Evolutionary conservation across 1,140 invertebrate genomes (phyloP).

Genomic region (Dendroctonus valens): DNA sequence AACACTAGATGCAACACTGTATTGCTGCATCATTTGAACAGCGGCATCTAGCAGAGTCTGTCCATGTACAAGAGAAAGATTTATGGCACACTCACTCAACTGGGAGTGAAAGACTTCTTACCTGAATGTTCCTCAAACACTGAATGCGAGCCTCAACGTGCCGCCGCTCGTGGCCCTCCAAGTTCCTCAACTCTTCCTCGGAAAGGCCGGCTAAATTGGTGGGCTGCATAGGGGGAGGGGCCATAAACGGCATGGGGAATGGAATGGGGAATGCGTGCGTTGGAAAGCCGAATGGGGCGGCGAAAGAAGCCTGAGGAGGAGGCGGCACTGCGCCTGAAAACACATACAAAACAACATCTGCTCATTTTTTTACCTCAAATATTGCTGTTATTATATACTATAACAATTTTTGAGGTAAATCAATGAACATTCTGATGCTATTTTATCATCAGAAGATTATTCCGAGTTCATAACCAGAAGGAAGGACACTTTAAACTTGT

Average conservation of each 20-base stretch:
- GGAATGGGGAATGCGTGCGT: constrained; percentile 61
- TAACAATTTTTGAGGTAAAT: too few species aligned
- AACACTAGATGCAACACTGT: constrained; percentile 61
- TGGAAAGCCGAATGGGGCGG: constrained; percentile 43
- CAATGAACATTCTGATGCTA: too few species aligned
- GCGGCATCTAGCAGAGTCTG: constrained; percentile 81
- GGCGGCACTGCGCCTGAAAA: not conserved
- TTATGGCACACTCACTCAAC: constrained; percentile 2
- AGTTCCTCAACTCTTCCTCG: constrained; percentile 77
- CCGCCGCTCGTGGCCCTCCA: constrained; percentile 86
- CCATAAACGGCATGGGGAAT: constrained; percentile 55
- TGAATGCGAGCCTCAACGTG: constrained; percentile 87
- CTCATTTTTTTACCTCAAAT: too few species aligned
- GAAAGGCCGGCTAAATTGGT: constrained; percentile 71
- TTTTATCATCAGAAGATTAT: too few species aligned
- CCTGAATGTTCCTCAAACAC: constrained; percentile 80
- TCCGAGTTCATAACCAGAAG: too few species aligned
- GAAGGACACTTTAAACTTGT: too few species aligned
- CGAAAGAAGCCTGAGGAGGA: constrained; percentile 11
- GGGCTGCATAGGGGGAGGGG: constrained; percentile 75
- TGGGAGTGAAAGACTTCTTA: constrained; percentile 13
- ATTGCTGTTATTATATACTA: too few species aligned
- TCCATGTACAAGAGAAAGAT: constrained; percentile 15
- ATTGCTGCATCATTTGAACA: constrained; percentile 86
- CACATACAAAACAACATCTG: too few species aligned